Base-by-base conservation (phyloP, 2,113 vertebrate genomes). In the Rhea americana region DNA sequence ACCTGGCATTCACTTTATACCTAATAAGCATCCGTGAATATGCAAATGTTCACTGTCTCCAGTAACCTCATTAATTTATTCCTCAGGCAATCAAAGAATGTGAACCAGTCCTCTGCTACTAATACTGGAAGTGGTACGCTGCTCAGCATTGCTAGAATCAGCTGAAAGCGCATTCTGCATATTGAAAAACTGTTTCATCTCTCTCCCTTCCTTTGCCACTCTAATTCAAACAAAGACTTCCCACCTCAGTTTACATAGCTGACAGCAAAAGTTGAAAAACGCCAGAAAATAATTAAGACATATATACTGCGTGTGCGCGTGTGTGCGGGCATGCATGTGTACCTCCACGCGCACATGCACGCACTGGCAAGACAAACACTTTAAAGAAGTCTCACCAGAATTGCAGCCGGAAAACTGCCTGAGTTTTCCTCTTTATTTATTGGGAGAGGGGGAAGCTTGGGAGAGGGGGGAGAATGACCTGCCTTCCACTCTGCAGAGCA, bases 51-150 rank as follows among this genome's bases (percentile, higher is more conserved):
- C 97, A 88, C 91, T 95, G 96, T 97, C 97, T 98, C 95, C 93
- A 90, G 97, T 97, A 97, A 98, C 97, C 97, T 98, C 97, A 98
- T 98, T 98, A 98, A 98, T 98, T 97, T 98, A 98, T 98, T 98
- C 98, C 97, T 98, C 97, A 98, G 97, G 97, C 98, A 98, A 97
- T 97, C 97, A 97, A 96, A 93, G 96, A 97, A 97, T 96, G 95
- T 96, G 97, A 97, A 96, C 96, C 97, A 92, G 96, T 96, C 97
- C 95, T 97, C 91, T 95, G 93, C 94, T 95, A 97, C 96, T 88
- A 96, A 97, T 82, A 94, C 95, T 96, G 86, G 93, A 95, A 96
- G 88, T 93, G 78, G 94, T 96, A 78, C 32, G 51, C 80, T 0
- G 95, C 83, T 93, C 94, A 94, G 96, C 85, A 94, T 85, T 92